Percentiles rank a stretch among this genome's conserved stretches.
phyloP scores from a whole-genome alignment of 2,888 invertebrate species.

The Agonopterix alstromeriana region DNA sequence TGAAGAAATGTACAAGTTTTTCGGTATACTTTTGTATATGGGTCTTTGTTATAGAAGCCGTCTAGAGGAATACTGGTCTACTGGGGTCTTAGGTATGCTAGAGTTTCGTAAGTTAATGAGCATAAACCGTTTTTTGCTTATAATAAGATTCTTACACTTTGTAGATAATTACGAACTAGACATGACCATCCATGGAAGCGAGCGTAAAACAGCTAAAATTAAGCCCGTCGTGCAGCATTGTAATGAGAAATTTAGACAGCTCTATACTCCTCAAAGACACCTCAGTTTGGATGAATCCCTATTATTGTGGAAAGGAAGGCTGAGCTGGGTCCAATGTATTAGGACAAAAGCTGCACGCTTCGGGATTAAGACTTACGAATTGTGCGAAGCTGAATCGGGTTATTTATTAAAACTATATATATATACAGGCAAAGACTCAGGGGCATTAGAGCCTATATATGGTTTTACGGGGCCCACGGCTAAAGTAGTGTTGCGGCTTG shows the following conservation, averaged over 20 bases:
- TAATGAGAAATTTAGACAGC: slow-evolving; percentile 13
- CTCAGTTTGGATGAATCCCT: slow-evolving; percentile 17
- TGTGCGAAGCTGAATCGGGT: slow-evolving; percentile 15
- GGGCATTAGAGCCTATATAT: not conserved
- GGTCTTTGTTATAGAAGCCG: slow-evolving; percentile 1
- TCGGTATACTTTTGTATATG: slow-evolving; percentile 1
- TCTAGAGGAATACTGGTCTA: slow-evolving; percentile 5
- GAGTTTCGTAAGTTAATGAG: slow-evolving; percentile 14
- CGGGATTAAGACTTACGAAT: slow-evolving; percentile 14
- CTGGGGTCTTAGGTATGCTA: slow-evolving; percentile 14
- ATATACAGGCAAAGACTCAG: not conserved
- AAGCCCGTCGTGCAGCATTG: slow-evolving; percentile 11
- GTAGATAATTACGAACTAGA: slow-evolving; percentile 11
- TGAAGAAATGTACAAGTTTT: slow-evolving; percentile 2
- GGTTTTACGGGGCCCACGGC: slow-evolving; percentile 1
- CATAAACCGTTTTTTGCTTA: slow-evolving; percentile 10
- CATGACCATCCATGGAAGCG: slow-evolving; percentile 5
- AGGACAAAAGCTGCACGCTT: slow-evolving; percentile 15
- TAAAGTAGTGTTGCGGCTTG: slow-evolving; percentile 7
- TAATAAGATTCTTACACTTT: slow-evolving; percentile 15
- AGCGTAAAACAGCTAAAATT: slow-evolving; percentile 14
- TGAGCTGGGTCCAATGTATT: slow-evolving; percentile 17
- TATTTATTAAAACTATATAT: slow-evolving; percentile 4
- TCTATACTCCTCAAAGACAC: too few relatives aligned
- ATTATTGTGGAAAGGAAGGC: slow-evolving; percentile 16